These are phyloP conservation scores for Syngnathoides biaculeatus DNA, from an alignment of 2,113 vertebrate species.

Conservation along the genomic window DNA sequence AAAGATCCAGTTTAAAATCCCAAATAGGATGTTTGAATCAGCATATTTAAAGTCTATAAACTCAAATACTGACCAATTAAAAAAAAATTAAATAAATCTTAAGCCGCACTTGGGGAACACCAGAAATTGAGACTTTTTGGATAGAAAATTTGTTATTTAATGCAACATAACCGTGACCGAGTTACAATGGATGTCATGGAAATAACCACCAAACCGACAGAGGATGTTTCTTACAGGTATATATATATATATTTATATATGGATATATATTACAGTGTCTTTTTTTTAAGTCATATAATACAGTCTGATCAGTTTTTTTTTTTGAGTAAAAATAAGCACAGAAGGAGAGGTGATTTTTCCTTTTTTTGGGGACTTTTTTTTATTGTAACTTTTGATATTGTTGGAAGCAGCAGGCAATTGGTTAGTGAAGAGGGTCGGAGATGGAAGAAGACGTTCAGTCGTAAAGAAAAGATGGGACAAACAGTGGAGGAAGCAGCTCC, in stretches of 20 bases:
- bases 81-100: background rate
- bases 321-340: conserved; percentile 82
- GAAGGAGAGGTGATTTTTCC: conserved; percentile 54
- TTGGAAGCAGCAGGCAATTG: conserved; percentile 53
- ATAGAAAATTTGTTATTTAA: conserved; percentile 92
- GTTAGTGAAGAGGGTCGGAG: conserved; percentile 59
- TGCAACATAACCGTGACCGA: conserved; percentile 85
- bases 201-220: conserved; percentile 82
- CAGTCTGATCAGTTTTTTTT: conserved; percentile 83
- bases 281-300: conserved; percentile 82
- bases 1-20: no score
- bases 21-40: background rate
- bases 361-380: conserved; percentile 27
- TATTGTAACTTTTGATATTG: conserved; percentile 75
- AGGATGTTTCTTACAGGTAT: conserved; percentile 86
- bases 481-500: background rate
- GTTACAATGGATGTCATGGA: conserved; percentile 87
- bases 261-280: conserved; percentile 87
- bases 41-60: background rate
- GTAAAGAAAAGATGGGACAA: conserved; percentile 19
- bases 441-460: conserved; percentile 26
- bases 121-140: conserved; percentile 67
- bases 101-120: background rate
- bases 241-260: conserved; percentile 68
- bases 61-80: background rate